These are phyloP conservation scores for Phacellophora camtschatica DNA, from an alignment of 30 jellyfish, hydroid and myxozoan genomes.

Conservation along the genomic window DNA sequence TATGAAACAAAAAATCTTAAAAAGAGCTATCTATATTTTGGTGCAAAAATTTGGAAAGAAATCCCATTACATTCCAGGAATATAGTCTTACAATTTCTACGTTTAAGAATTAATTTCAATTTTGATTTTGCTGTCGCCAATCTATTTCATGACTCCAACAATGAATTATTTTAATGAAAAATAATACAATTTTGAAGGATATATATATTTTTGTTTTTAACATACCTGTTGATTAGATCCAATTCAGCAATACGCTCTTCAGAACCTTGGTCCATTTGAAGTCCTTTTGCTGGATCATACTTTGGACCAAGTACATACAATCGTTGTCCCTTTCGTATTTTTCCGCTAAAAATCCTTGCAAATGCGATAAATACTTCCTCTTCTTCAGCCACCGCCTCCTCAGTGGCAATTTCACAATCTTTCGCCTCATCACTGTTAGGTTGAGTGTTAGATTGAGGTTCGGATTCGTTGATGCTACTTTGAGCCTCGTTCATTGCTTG, in stretches of 20 bases:
- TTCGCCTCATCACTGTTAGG: background rate
- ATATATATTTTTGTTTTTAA: background rate
- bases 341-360: constrained; percentile 95
- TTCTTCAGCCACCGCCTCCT: constrained; percentile 4
- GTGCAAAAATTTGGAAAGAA: too few species aligned
- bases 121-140: too few species aligned
- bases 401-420: background rate
- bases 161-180: too few species aligned
- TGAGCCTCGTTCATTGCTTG: background rate
- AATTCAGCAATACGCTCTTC: background rate
- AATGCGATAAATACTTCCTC: constrained; percentile 83
- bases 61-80: too few species aligned
- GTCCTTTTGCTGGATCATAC: constrained; percentile 76
- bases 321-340: constrained; percentile 68
- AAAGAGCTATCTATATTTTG: too few species aligned
- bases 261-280: background rate
- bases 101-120: too few species aligned
- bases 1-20: too few species aligned
- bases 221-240: constrained; percentile 31
- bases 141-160: too few species aligned
- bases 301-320: constrained; percentile 91
- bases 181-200: too few species aligned
- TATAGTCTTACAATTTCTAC: too few species aligned
- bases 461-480: background rate
- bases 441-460: background rate